phyloP scores from a whole-genome alignment of 2,113 vertebrate species.

The Phasianus colchicus region DNA sequence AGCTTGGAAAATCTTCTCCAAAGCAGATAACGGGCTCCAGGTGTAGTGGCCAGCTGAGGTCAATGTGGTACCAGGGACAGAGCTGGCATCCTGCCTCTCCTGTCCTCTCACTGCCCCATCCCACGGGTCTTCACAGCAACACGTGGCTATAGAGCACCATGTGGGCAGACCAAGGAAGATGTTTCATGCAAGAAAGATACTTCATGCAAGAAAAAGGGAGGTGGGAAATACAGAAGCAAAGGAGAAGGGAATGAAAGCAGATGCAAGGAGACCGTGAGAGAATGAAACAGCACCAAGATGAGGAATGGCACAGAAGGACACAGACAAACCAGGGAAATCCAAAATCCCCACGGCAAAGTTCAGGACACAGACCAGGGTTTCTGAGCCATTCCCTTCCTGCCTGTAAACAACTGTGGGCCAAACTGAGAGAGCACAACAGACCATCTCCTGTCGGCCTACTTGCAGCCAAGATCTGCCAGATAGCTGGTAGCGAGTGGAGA shows the following conservation, averaged over 20 bases:
- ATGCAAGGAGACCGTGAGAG: background rate
- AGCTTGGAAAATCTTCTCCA: background rate
- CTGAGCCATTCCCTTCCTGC: background rate
- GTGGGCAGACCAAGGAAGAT: background rate
- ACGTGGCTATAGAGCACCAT: background rate
- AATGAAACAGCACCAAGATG: background rate
- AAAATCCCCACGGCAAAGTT: background rate
- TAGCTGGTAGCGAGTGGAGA: background rate
- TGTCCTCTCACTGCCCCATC: background rate
- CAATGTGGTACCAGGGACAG: fast-evolving
- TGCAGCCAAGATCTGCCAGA: fast-evolving
- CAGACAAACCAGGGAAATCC: background rate
- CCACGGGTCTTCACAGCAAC: background rate
- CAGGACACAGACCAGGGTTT: background rate
- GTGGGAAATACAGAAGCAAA: background rate
- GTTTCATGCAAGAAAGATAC: background rate
- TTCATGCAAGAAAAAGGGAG: background rate
- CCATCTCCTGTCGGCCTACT: background rate
- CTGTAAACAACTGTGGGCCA: background rate
- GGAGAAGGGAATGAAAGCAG: background rate
- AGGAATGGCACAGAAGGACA: background rate
- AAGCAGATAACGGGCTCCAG: background rate
- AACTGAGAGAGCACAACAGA: background rate
- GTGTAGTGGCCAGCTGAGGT: background rate
- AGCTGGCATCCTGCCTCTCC: background rate